A percentile compares a stretch with the other conserved stretches of the same genome.
phyloP scores from a whole-genome alignment of 2,888 invertebrate genomes.

The Orchesellides sinensis region DNA sequence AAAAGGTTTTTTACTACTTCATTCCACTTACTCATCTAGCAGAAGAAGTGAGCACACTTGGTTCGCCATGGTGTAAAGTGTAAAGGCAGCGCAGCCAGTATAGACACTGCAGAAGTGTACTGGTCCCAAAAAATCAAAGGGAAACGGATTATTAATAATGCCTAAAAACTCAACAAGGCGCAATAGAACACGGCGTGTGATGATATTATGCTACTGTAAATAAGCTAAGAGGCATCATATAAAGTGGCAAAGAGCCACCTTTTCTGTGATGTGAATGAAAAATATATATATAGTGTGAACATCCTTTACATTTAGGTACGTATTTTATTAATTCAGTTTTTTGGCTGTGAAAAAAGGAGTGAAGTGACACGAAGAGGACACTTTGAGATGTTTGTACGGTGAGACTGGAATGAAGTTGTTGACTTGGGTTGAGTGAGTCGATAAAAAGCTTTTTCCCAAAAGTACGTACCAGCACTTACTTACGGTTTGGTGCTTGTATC shows the following conservation, averaged over 20 bases:
- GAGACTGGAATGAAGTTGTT: slow-evolving; percentile 72
- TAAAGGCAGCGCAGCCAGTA: slow-evolving; percentile 4
- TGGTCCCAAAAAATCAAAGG: slow-evolving; percentile 63
- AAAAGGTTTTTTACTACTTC: slow-evolving; percentile 50
- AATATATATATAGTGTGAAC: neutral
- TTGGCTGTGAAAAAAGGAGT: slow-evolving; percentile 55
- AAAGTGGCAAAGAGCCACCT: slow-evolving; percentile 27
- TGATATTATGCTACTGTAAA: slow-evolving; percentile 29
- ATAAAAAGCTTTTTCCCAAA: slow-evolving; percentile 71
- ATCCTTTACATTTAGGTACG: too few species aligned
- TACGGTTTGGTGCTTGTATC: slow-evolving; percentile 60
- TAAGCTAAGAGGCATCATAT: slow-evolving; percentile 43
- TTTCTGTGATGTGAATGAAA: slow-evolving; percentile 2
- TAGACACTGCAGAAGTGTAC: neutral
- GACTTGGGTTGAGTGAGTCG: slow-evolving; percentile 73
- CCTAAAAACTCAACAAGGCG: slow-evolving; percentile 61
- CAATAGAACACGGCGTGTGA: slow-evolving; percentile 49
- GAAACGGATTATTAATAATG: slow-evolving; percentile 53
- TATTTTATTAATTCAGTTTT: slow-evolving; percentile 49
- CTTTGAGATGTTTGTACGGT: slow-evolving; percentile 70
- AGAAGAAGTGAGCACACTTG: slow-evolving; percentile 39
- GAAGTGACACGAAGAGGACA: slow-evolving; percentile 70
- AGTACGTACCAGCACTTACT: slow-evolving; percentile 67
- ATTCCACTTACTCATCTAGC: slow-evolving; percentile 28
- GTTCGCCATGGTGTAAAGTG: neutral